Evolutionary conservation across 2,888 invertebrate species (phyloP), one percentile per base, ranked within the genome.

Genomic region (Platypus cylindrus): DNA sequence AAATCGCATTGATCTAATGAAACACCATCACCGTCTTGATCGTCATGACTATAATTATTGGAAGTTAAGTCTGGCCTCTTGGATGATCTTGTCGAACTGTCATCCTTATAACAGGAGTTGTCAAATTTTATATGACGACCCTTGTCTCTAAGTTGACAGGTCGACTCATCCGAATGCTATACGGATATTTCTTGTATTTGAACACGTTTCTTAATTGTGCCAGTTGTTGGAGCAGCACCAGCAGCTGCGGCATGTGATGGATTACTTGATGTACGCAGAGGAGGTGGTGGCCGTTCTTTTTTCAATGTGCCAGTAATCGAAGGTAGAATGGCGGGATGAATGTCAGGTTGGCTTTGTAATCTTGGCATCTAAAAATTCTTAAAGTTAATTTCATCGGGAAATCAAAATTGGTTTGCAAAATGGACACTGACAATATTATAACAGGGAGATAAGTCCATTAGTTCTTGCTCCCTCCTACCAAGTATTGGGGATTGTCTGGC

Each of bases 141-240:
- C 13, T 24, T 24, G 38, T 32, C 41, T 36, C 33, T 22, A 22
- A 32, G 37, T 17, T 29, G 38, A 18, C 41, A 32, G 43, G 48
- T 50, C 53, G 49, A 54, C 40, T 48, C 48, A 39, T 48, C 45
- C 48, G 51, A 49, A 44, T 47, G 69, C 73, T 78, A 81, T 58
- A 82, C 81, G 39, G 79, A 78, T 59, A 81, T 81, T 63, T 82
- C 81, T 61, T 81, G 80, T 49, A 81, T 81, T 62, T 81, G 81
- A 39, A 81, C 81, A 53, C 81, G 71, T 60, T 81, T 82, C 62
- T 81, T 81, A 47, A 78, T 67, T 16, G 76, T 74, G 22, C 65
- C 68, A 1, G 17, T 31, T 17, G 40, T 32, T 3, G 30, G 16
- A 7, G 33, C 17, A 12, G 65, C 61, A n/a, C n/a, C n/a, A n/a